phyloP scores from a whole-genome alignment of 2,113 vertebrate species.

The Nasalis larvatus region DNA sequence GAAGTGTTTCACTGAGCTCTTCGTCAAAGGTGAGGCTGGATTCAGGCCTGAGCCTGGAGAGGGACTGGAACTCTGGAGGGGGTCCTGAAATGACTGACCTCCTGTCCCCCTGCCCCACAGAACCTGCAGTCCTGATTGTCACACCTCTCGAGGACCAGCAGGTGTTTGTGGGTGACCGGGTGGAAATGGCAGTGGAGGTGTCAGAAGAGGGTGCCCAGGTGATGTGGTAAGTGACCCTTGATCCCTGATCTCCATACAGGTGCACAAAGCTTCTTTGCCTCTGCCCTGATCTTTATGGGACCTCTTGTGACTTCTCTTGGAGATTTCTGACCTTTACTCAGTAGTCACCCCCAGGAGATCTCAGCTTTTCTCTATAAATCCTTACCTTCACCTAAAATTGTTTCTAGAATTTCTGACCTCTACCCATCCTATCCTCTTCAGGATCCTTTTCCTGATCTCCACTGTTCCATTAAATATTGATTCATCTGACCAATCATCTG shows the following conservation, averaged over 20 bases:
- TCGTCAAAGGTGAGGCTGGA: constrained; percentile 88
- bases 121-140: constrained; percentile 89
- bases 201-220: constrained; percentile 93
- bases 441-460: neutral
- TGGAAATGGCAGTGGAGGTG: constrained; percentile 92
- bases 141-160: constrained; percentile 93
- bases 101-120: constrained; percentile 64
- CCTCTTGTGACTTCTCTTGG: neutral
- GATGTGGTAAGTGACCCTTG: constrained; percentile 87
- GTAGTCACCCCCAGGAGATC: neutral
- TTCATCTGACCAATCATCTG: neutral
- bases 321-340: neutral
- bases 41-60: too few relatives aligned
- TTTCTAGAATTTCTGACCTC: neutral
- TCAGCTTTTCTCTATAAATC: neutral
- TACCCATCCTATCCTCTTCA: neutral
- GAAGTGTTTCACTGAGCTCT: constrained; percentile 90
- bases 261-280: too few relatives aligned
- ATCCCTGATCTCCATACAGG: fast-evolving
- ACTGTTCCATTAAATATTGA: neutral
- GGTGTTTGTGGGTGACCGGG: constrained; percentile 90
- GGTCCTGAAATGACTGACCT: neutral
- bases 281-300: neutral
- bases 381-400: neutral
- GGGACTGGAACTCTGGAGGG: fast-evolving